phyloP scores from a whole-genome alignment of 2,113 vertebrate genomes.

The Cynoglossus semilaevis region DNA sequence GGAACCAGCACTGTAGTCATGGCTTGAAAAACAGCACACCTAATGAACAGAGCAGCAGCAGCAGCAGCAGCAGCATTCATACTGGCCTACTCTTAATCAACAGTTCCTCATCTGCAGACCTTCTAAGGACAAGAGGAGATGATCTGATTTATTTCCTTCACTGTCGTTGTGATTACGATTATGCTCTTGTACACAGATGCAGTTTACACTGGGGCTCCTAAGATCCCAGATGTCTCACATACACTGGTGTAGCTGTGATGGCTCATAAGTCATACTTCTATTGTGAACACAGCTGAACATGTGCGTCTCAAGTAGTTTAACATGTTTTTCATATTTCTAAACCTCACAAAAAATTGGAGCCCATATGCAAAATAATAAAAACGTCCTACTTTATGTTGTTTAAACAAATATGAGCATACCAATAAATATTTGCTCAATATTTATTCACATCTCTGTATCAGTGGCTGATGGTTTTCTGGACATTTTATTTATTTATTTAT shows the following conservation, averaged over 20 bases:
- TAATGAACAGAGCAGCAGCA: constrained; percentile 37
- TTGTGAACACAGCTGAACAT: neutral
- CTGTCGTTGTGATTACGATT: constrained; percentile 16
- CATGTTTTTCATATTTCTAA: neutral
- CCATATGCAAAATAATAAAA: too few species aligned
- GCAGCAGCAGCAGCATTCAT: neutral
- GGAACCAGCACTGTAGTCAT: constrained; percentile 17
- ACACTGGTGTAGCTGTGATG: constrained; percentile 4
- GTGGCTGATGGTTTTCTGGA: too few species aligned
- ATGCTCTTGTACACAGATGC: constrained; percentile 14
- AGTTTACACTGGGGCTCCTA: constrained; percentile 11
- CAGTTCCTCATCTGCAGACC: constrained; percentile 34
- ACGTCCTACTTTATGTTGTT: too few species aligned
- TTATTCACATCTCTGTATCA: too few species aligned
- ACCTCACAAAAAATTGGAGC: too few species aligned
- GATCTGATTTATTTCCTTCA: constrained; percentile 30
- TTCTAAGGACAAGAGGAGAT: constrained; percentile 63
- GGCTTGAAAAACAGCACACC: constrained; percentile 7
- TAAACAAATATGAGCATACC: too few species aligned
- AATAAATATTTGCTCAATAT: too few species aligned
- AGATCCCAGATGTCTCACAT: constrained; percentile 7
- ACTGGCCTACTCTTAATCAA: constrained; percentile 16
- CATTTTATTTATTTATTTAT: too few species aligned
- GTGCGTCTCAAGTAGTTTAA: neutral
- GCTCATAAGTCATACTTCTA: neutral